Conservation (phyloP, 1,140 invertebrate genomes). For the Neotoxoptera formosana region DNA sequence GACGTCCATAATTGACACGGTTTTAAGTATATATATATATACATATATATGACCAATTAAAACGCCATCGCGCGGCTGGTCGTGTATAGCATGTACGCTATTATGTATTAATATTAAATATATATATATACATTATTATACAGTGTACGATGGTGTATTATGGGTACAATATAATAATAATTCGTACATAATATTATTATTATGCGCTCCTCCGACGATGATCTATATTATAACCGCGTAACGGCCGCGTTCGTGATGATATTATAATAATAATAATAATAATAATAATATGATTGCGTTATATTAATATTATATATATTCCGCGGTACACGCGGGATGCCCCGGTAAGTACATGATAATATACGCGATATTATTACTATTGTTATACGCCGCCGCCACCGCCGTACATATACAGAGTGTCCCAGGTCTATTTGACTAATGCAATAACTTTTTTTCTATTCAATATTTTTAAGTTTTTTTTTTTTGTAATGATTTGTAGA, state of each 20-base stretch:
- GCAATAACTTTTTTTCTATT: no score
- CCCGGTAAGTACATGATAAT: background rate
- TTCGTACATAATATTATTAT: background rate
- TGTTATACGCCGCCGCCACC: no score
- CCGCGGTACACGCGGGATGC: background rate
- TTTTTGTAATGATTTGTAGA: no score
- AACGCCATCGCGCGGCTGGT: background rate
- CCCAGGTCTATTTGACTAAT: no score
- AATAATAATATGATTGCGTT: background rate
- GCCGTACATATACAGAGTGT: no score
- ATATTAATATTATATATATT: background rate
- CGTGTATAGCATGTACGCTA: background rate
- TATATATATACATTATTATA: background rate
- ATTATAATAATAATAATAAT: no score
- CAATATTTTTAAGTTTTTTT: no score
- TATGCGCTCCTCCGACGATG: background rate
- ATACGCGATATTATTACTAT: background rate
- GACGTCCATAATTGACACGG: background rate
- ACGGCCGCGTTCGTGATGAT: background rate
- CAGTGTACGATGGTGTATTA: background rate
- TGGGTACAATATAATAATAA: background rate
- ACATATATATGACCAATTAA: conserved; percentile 14
- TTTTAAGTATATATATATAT: no score
- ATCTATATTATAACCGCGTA: conserved; percentile 11
- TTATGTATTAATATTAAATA: background rate